Percentiles rank a stretch among this genome's conserved stretches.
phyloP scores from a whole-genome alignment of 2,797 vertebrate genomes.

The Microctenopoma stevenorrisi region DNA sequence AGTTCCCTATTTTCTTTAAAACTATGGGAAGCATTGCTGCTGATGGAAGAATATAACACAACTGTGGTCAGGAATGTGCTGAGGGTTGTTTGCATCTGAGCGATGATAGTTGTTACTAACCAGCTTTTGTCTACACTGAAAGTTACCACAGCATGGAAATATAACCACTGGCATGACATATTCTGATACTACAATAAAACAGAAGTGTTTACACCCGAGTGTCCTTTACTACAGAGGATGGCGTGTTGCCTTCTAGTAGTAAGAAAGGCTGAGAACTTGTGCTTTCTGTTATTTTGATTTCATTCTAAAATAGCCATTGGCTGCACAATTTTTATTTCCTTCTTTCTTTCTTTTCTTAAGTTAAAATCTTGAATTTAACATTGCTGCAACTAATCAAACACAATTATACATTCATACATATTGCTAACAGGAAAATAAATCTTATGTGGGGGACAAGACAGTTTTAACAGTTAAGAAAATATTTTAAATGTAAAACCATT shows the following conservation, averaged over 20 bases:
- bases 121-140: slow-evolving; percentile 73
- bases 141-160: slow-evolving; percentile 68
- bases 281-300: not conserved
- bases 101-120: slow-evolving; percentile 55
- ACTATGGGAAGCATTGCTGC: slow-evolving; percentile 51
- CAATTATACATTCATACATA: too few relatives aligned
- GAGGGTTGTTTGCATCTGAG: slow-evolving; percentile 34
- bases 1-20: slow-evolving; percentile 13
- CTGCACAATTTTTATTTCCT: too few relatives aligned
- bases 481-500: too few relatives aligned
- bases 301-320: not conserved
- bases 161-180: slow-evolving; percentile 79
- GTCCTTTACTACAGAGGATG: slow-evolving; percentile 14
- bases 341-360: too few relatives aligned
- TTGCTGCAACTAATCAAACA: too few relatives aligned
- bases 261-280: too few relatives aligned
- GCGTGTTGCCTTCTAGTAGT: not conserved
- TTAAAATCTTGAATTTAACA: too few relatives aligned
- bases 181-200: slow-evolving; percentile 78
- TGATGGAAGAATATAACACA: slow-evolving; percentile 25
- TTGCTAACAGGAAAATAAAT: too few relatives aligned
- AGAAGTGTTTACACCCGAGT: slow-evolving; percentile 66
- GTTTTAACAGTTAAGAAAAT: too few relatives aligned
- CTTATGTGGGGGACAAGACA: too few relatives aligned
- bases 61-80: slow-evolving; percentile 36